Evolutionary conservation across 2,113 vertebrate species (phyloP).

Genomic region (Ctenodactylus gundi): DNA sequence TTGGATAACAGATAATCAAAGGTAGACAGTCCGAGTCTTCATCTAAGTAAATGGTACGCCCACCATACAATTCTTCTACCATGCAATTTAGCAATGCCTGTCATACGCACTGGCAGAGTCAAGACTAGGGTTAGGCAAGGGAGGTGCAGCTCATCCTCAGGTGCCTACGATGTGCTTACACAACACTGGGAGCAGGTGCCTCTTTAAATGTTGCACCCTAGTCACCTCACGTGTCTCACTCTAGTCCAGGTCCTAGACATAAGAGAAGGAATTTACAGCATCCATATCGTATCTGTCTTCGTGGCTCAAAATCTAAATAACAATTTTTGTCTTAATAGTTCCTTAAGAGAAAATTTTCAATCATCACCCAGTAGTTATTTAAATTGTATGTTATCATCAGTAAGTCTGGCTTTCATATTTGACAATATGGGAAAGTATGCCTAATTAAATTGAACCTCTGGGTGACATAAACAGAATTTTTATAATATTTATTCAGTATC

Average conservation of each 20-base stretch:
- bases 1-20: background rate
- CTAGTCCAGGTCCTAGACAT: background rate
- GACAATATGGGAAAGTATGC: slow-evolving; percentile 25
- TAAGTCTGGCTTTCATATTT: slow-evolving; percentile 39
- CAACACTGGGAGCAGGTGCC: background rate
- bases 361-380: slow-evolving; percentile 40
- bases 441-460: slow-evolving; percentile 33
- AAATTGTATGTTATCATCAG: background rate
- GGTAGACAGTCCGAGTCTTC: background rate
- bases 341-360: slow-evolving; percentile 20
- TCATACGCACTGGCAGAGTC: background rate
- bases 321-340: background rate
- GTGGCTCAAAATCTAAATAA: background rate
- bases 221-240: background rate
- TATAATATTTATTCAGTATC: background rate
- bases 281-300: background rate
- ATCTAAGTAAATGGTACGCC: background rate
- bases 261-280: background rate
- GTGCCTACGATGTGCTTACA: too few species aligned
- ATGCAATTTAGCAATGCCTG: background rate
- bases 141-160: background rate
- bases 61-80: background rate
- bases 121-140: background rate
- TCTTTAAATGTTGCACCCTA: background rate
- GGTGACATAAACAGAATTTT: slow-evolving; percentile 33